These are phyloP conservation scores for Solenopsis invicta DNA, from an alignment of 1,140 invertebrate genomes.

Conservation along the genomic window DNA sequence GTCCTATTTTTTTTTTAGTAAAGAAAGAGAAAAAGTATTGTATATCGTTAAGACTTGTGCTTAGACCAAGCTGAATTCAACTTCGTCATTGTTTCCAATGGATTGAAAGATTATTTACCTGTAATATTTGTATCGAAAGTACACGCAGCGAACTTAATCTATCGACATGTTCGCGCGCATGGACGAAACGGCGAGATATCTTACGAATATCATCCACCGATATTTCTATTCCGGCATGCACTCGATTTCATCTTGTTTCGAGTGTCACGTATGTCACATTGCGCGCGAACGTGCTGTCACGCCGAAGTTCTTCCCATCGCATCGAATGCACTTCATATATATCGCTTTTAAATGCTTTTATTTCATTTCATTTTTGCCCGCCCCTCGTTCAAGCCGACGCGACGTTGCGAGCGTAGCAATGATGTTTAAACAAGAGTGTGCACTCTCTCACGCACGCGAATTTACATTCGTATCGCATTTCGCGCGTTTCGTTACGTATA, in stretches of 20 bases:
- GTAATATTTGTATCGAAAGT: neutral
- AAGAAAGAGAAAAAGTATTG: neutral
- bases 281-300: constrained; percentile 45
- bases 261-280: constrained; percentile 45
- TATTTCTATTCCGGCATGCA: constrained; percentile 39
- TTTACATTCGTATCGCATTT: constrained; percentile 21
- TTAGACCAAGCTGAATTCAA: neutral
- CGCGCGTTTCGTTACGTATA: neutral
- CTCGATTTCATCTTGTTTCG: constrained; percentile 56
- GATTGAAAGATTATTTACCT: neutral
- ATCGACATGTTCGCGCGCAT: neutral
- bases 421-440: constrained; percentile 19
- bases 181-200: neutral
- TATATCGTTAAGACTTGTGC: neutral
- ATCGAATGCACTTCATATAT: constrained; percentile 12
- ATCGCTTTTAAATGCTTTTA: constrained; percentile 20
- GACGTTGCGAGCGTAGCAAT: neutral
- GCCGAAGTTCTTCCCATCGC: constrained; percentile 10
- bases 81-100: neutral
- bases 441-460: neutral
- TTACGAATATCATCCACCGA: constrained; percentile 24
- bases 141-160: neutral
- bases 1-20: neutral
- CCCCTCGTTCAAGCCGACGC: neutral
- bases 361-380: constrained; percentile 20